A percentile compares a stretch with the other conserved stretches of the same genome.
Conservation (phyloP, 2,113 vertebrate genomes). For the Nycticryphes semicollaris region DNA sequence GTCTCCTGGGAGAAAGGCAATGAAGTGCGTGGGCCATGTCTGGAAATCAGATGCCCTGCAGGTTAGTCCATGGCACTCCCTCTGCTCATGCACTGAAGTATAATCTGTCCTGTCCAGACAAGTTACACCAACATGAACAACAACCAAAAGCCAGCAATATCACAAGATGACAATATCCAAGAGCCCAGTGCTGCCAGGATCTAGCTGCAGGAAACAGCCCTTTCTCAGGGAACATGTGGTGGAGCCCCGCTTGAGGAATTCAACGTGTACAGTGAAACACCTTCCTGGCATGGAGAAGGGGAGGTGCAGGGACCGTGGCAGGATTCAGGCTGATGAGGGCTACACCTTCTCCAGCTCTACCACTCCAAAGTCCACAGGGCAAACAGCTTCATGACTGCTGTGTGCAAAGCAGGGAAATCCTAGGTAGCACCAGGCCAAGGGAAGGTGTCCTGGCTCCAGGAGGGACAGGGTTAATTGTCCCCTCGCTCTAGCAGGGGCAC, state of each 20-base stretch:
- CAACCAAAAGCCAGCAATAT: background rate
- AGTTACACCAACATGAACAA: background rate
- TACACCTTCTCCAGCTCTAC: background rate
- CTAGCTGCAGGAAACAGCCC: background rate
- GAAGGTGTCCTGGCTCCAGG: too few relatives aligned
- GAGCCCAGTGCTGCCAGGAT: background rate
- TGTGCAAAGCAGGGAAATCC: background rate
- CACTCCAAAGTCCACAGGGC: background rate
- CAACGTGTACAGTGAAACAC: background rate
- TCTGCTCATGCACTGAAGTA: background rate
- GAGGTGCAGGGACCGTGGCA: background rate
- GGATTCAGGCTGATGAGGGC: background rate
- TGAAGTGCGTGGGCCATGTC: background rate
- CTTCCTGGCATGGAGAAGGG: background rate
- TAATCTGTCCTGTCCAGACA: slow-evolving; percentile 26
- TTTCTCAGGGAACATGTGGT: background rate
- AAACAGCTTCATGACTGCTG: background rate
- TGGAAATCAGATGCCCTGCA: slow-evolving; percentile 5
- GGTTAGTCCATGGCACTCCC: slow-evolving; percentile 49
- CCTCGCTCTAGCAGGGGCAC: too few relatives aligned
- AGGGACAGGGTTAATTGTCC: too few relatives aligned
- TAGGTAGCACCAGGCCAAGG: background rate
- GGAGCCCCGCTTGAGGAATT: rapidly evolving
- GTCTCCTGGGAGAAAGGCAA: background rate
- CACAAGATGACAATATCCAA: background rate